A percentile compares a stretch with the other conserved stretches of the same genome.
Evolutionary conservation across 1,140 invertebrate species (phyloP).

Genomic region (Copidosoma floridanum): DNA sequence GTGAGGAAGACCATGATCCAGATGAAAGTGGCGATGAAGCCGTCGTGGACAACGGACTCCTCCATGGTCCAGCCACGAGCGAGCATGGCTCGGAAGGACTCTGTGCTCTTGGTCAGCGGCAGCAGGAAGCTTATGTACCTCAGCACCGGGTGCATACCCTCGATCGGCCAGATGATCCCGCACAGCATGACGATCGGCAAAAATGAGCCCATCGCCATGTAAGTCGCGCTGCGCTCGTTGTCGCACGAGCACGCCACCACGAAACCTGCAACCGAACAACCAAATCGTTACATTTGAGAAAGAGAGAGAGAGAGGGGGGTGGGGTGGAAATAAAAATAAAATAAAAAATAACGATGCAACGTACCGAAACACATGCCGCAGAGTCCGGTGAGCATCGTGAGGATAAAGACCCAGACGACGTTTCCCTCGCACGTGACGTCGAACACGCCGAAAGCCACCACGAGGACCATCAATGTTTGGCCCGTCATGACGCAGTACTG

Average conservation of each 20-base stretch:
- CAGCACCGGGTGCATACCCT: slow-evolving; percentile 79
- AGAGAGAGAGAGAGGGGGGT: no score
- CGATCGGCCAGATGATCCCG: slow-evolving; percentile 82
- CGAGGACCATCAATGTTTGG: slow-evolving; percentile 78
- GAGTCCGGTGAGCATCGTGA: slow-evolving; percentile 80
- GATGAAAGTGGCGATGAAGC: slow-evolving; percentile 77
- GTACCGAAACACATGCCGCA: slow-evolving; percentile 92
- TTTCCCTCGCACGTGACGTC: slow-evolving; percentile 77
- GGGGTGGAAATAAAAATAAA: no score
- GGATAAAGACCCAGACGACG: slow-evolving; percentile 69
- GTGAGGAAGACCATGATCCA: slow-evolving; percentile 85
- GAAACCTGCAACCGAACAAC: slow-evolving; percentile 62
- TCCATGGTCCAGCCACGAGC: slow-evolving; percentile 83
- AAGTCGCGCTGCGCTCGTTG: slow-evolving; percentile 88
- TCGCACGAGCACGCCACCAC: slow-evolving; percentile 85
- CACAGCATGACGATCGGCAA: slow-evolving; percentile 88
- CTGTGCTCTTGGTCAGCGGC: slow-evolving; percentile 91
- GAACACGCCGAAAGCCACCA: slow-evolving; percentile 82
- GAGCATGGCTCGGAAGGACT: slow-evolving; percentile 82
- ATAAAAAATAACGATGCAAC: slow-evolving; percentile 23
- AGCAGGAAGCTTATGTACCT: slow-evolving; percentile 76
- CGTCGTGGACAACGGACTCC: slow-evolving; percentile 77
- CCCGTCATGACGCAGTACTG: slow-evolving; percentile 86
- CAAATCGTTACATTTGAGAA: no score
- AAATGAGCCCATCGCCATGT: slow-evolving; percentile 89